Base-by-base conservation (phyloP, 2,797 vertebrate species). In the Lithobates pipiens region DNA sequence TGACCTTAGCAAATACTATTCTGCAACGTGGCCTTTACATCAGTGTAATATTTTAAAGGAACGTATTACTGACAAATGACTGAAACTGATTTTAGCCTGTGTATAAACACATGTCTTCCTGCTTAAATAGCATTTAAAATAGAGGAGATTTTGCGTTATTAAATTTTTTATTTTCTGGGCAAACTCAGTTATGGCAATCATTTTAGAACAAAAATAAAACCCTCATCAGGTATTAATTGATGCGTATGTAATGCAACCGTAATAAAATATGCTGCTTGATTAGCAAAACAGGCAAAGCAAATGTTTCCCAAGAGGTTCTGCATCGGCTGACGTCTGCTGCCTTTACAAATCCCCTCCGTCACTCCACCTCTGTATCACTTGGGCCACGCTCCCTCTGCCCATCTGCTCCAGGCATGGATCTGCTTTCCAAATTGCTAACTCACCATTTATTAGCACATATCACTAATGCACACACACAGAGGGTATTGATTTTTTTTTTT, bases 401-500 rank as follows among this genome's bases (percentile, higher is more conserved):
- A n/a, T 29, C 8, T n/a, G 61, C 36, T 27, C 16, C 34, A 50
- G 68, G 42, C 54, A 67, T 25, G 78, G 23, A 29, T 36, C n/a
- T 44, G 10, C 29, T 46, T 29, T 76, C 36, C 67, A 2, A 25
- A 65, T 32, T 18, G 29, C 83, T 77, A 25, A 71, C 23, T 77
- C 25, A 57, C 46, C 18, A 10, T 67, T 65, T 73, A 21, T 74
- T 67, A 68, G 34, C 54, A 74, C 63, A 76, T 75, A 39, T 61
- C 25, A 36, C 42, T 57, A 68, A 80, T 61, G 77, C 21, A 85
- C 69, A 79, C 69, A 79, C 36, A 75, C 3, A 29, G 23, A 80
- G 42, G 10, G 27, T 34, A 85, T 80, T 80, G 84, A 80, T 85
- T 80, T 42, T 73, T 54, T 18, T 18, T 85, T 80, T 42, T 67